Evolutionary conservation across 2,888 invertebrate species (phyloP).

Genomic region (Dicyrtoma fusca): DNA sequence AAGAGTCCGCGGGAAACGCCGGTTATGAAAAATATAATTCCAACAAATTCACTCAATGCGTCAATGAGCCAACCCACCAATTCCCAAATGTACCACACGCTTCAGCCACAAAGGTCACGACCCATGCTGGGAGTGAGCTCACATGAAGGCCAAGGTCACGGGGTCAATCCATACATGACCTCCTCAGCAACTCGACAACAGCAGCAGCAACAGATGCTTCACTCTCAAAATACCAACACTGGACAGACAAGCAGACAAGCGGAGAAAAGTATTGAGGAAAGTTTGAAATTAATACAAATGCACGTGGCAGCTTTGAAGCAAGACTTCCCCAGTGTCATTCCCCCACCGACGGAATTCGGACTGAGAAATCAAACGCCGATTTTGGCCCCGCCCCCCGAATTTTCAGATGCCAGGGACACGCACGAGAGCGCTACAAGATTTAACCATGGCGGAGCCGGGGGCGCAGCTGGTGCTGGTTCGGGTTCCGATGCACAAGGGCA

Average conservation of each 20-base stretch:
- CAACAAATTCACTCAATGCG: too few species aligned
- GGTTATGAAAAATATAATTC: slow-evolving; percentile 65
- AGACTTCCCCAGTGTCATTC: slow-evolving; percentile 63
- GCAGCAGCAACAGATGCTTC: slow-evolving; percentile 37
- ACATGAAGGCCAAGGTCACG: too few species aligned
- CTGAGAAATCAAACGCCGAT: slow-evolving; percentile 61
- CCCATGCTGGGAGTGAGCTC: slow-evolving; percentile 48
- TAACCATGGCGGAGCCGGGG: slow-evolving; percentile 34
- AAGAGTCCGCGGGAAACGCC: slow-evolving; percentile 59
- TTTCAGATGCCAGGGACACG: slow-evolving; percentile 64
- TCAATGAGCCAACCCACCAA: not conserved
- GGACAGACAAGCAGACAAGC: slow-evolving; percentile 54
- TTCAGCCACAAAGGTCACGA: slow-evolving; percentile 53
- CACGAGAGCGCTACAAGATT: slow-evolving; percentile 55
- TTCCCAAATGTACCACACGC: slow-evolving; percentile 50
- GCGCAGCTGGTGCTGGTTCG: not conserved
- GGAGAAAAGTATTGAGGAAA: slow-evolving; percentile 59
- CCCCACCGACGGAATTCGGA: slow-evolving; percentile 67
- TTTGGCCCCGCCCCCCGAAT: slow-evolving; percentile 86
- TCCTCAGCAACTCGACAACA: slow-evolving; percentile 45
- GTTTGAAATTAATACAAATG: slow-evolving; percentile 59
- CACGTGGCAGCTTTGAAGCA: slow-evolving; percentile 59
- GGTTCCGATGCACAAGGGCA: slow-evolving; percentile 15
- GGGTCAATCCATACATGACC: slow-evolving; percentile 52
- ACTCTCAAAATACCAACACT: slow-evolving; percentile 46